These are phyloP conservation scores for Blastobasis lacticolella DNA, from an alignment of 2,888 invertebrate genomes.

Conservation along the genomic window DNA sequence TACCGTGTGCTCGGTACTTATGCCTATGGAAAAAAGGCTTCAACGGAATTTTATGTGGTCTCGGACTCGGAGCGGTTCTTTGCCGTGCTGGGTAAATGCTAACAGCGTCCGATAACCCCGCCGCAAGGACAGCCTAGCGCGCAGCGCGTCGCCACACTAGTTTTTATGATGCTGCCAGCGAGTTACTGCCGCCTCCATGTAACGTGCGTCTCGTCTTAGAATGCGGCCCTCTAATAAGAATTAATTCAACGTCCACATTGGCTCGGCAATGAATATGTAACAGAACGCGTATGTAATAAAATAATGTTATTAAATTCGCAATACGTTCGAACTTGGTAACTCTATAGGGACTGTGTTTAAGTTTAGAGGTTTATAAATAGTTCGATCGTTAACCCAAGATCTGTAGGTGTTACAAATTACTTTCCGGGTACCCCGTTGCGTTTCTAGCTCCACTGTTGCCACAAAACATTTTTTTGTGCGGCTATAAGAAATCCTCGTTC, in stretches of 20 bases:
- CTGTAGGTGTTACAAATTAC: too few relatives aligned
- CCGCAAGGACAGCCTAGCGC: conserved; percentile 59
- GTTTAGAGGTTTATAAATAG: too few relatives aligned
- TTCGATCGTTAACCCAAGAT: too few relatives aligned
- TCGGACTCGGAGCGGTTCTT: conserved; percentile 54
- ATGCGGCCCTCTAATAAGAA: too few relatives aligned
- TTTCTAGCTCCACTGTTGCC: too few relatives aligned
- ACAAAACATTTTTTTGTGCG: background rate
- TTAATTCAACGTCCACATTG: too few relatives aligned
- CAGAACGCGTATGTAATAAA: too few relatives aligned
- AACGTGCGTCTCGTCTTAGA: background rate
- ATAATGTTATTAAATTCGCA: too few relatives aligned
- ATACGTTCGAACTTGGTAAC: too few relatives aligned
- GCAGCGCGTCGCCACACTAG: conserved; percentile 30
- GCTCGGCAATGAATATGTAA: too few relatives aligned
- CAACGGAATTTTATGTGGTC: conserved; percentile 67
- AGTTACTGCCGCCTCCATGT: conserved; percentile 35
- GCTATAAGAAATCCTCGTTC: background rate
- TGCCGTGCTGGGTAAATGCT: conserved; percentile 69
- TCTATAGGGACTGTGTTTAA: too few relatives aligned
- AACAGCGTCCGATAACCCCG: conserved; percentile 69
- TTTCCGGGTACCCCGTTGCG: too few relatives aligned
- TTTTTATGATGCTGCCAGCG: conserved; percentile 38
- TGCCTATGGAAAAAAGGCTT: conserved; percentile 56
- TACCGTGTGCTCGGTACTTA: conserved; percentile 62